Conservation (phyloP, 1,140 invertebrate genomes). For the Bombus vancouverensis region DNA sequence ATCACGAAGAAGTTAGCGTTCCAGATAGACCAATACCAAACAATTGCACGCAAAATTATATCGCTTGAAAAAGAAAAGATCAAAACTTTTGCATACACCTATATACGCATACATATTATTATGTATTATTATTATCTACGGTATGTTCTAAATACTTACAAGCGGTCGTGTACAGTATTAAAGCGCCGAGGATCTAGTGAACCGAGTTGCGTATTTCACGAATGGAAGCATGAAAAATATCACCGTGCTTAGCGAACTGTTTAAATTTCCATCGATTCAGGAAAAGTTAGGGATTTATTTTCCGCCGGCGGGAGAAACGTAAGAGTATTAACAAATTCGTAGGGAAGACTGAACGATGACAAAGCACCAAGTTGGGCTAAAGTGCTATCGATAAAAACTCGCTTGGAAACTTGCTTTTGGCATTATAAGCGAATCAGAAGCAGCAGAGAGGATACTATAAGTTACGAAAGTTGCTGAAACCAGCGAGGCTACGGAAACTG, state of each 20-base stretch:
- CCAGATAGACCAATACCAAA: too few species aligned
- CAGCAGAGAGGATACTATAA: slow-evolving; percentile 51
- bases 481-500: not conserved
- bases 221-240: not conserved
- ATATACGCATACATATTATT: too few species aligned
- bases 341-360: slow-evolving; percentile 24
- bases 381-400: slow-evolving; percentile 52
- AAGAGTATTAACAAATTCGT: slow-evolving; percentile 29
- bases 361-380: slow-evolving; percentile 19
- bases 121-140: too few species aligned
- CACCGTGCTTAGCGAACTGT: not conserved
- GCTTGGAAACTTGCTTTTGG: slow-evolving; percentile 32
- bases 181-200: not conserved
- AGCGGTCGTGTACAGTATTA: too few species aligned
- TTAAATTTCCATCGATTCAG: slow-evolving; percentile 29
- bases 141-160: too few species aligned
- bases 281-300: slow-evolving; percentile 14
- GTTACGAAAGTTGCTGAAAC: slow-evolving; percentile 28
- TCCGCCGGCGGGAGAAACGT: not conserved
- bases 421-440: slow-evolving; percentile 52
- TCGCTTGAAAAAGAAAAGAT: too few species aligned
- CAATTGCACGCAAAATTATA: too few species aligned
- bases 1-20: too few species aligned
- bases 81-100: too few species aligned
- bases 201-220: not conserved